A percentile compares a stretch with the other conserved stretches of the same genome.
These are phyloP conservation scores for Chondrosia reniformis DNA, from an alignment of 37 sponge, comb jelly and placozoan species.

Conservation along the genomic window DNA sequence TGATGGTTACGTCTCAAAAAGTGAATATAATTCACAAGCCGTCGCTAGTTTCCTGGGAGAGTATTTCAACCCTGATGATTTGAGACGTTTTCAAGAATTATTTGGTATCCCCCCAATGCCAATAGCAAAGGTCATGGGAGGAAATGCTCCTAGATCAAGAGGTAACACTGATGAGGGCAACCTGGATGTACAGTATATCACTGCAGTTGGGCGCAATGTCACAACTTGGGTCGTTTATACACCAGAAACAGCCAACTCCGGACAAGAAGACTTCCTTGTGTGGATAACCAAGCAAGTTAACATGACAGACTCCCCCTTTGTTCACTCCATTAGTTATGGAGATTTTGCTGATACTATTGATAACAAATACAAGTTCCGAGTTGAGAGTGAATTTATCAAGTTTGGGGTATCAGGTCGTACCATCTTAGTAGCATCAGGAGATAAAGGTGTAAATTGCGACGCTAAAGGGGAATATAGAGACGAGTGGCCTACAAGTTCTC, in stretches of 20 bases:
- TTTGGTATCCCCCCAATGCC: constrained; percentile 31
- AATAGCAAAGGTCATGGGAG: constrained; percentile 42
- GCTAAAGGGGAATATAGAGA: constrained; percentile 28
- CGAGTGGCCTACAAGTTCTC: constrained; percentile 66
- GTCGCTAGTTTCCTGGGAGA: constrained; percentile 68
- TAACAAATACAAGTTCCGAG: constrained; percentile 32
- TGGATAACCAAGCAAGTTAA: constrained; percentile 67
- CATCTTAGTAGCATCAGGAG: constrained; percentile 69
- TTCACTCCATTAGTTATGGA: constrained; percentile 78
- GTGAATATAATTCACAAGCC: constrained; percentile 64
- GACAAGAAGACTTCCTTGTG: constrained; percentile 70
- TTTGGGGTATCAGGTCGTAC: constrained; percentile 68
- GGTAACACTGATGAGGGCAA: constrained; percentile 68
- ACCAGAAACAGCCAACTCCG: constrained; percentile 34
- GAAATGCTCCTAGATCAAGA: constrained; percentile 23
- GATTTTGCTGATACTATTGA: constrained; percentile 49
- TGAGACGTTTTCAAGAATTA: constrained; percentile 56
- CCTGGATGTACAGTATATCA: constrained; percentile 78
- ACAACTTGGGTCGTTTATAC: constrained; percentile 65
- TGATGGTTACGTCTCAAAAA: constrained; percentile 18
- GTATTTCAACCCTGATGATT: constrained; percentile 62
- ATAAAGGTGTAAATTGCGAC: constrained; percentile 63
- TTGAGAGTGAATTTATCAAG: constrained; percentile 71
- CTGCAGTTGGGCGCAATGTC: constrained; percentile 46
- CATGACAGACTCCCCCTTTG: constrained; percentile 60